These are phyloP conservation scores for Tetraneura akinire DNA, from an alignment of 1,140 invertebrate genomes.

Conservation along the genomic window DNA sequence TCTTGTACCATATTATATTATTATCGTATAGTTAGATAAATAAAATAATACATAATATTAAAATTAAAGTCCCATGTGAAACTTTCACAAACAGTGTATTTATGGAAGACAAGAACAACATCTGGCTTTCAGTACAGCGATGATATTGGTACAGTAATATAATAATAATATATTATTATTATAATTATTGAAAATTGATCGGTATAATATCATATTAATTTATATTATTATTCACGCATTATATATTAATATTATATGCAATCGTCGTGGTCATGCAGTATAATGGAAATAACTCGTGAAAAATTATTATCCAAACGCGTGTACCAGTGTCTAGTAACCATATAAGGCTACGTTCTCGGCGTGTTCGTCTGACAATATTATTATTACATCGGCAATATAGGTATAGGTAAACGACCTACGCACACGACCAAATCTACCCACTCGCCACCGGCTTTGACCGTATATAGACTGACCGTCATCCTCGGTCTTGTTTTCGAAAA, in stretches of 20 bases:
- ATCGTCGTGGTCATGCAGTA: neutral
- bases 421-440: conserved; percentile 44
- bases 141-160: no score
- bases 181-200: conserved; percentile 9
- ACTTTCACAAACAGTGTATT: conserved; percentile 4
- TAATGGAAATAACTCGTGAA: conserved; percentile 25
- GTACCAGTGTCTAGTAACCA: conserved; percentile 26
- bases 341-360: conserved; percentile 48
- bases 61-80: no score
- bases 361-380: neutral
- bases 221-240: no score
- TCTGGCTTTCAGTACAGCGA: neutral
- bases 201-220: neutral
- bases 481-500: conserved; percentile 45
- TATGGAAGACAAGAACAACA: neutral
- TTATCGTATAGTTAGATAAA: no score
- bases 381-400: conserved; percentile 29
- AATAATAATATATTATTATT: no score
- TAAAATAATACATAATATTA: no score
- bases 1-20: no score
- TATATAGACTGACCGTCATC: conserved; percentile 43
- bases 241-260: neutral
- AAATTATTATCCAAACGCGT: conserved; percentile 30
- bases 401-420: conserved; percentile 49
- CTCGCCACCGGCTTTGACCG: conserved; percentile 41